A percentile compares a stretch with the other conserved stretches of the same genome.
Conservation (phyloP, 2,113 vertebrate genomes). For the Aphyosemion australe region DNA sequence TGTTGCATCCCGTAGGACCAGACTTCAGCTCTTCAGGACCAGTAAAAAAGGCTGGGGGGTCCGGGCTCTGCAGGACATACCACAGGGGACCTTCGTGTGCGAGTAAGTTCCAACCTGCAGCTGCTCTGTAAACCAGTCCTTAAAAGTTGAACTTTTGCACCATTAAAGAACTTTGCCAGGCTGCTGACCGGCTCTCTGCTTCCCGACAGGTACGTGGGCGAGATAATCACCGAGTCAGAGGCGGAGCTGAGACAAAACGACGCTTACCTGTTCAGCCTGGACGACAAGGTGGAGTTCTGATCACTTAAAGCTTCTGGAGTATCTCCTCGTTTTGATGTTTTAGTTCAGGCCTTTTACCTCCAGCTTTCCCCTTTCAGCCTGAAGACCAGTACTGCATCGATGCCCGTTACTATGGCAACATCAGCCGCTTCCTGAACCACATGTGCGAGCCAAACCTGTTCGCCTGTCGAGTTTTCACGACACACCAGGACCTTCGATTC, state of each 20-base stretch:
- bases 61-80: constrained; percentile 91
- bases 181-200: constrained; percentile 10
- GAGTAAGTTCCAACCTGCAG: constrained; percentile 83
- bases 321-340: not conserved
- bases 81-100: constrained; percentile 93
- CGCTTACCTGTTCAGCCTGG: constrained; percentile 94
- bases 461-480: constrained; percentile 93
- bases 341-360: not conserved
- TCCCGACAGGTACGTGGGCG: constrained; percentile 89
- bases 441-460: constrained; percentile 97
- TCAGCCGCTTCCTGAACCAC: constrained; percentile 99
- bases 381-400: constrained; percentile 96
- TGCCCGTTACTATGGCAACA: constrained; percentile 95
- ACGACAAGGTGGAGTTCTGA: constrained; percentile 86
- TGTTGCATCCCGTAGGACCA: constrained; percentile 75
- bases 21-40: constrained; percentile 93
- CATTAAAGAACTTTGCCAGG: not conserved
- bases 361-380: constrained; percentile 74
- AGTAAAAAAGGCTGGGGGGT: constrained; percentile 95
- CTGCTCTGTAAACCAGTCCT: too few species aligned
- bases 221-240: constrained; percentile 94
- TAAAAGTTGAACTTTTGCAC: too few species aligned
- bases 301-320: not conserved
- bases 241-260: constrained; percentile 95
- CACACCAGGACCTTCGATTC: constrained; percentile 97